Evolutionary conservation across 2,888 invertebrate genomes (phyloP).

Genomic region (Ferdinandea cuprea): DNA sequence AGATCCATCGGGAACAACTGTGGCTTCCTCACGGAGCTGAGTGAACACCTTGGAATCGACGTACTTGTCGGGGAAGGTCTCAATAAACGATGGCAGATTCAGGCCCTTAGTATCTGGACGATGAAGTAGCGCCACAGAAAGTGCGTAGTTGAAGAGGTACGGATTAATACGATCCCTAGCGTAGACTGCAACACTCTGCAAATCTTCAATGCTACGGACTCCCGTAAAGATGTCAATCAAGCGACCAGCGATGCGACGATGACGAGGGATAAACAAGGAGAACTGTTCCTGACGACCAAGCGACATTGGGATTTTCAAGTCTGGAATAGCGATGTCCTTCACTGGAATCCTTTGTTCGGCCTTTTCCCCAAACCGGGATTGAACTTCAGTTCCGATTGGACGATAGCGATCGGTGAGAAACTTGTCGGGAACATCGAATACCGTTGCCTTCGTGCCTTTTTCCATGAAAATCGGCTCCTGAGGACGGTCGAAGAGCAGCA

Average conservation of each 20-base stretch:
- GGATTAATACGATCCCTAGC: slow-evolving; percentile 89
- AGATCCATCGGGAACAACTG: slow-evolving; percentile 85
- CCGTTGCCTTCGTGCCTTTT: slow-evolving; percentile 82
- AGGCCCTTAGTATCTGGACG: slow-evolving; percentile 85
- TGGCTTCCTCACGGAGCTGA: slow-evolving; percentile 84
- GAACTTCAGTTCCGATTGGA: slow-evolving; percentile 82
- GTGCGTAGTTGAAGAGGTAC: slow-evolving; percentile 89
- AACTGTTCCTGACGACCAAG: slow-evolving; percentile 86
- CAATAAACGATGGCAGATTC: slow-evolving; percentile 85
- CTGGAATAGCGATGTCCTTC: slow-evolving; percentile 85
- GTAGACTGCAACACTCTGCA: slow-evolving; percentile 86
- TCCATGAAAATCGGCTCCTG: slow-evolving; percentile 87
- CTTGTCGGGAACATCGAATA: slow-evolving; percentile 85
- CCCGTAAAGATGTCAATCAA: slow-evolving; percentile 87
- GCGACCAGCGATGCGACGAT: slow-evolving; percentile 85
- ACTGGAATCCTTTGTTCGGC: slow-evolving; percentile 83
- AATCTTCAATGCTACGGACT: slow-evolving; percentile 88
- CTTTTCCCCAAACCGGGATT: slow-evolving; percentile 85
- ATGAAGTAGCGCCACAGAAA: slow-evolving; percentile 89
- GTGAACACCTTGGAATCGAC: slow-evolving; percentile 85
- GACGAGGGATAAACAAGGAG: slow-evolving; percentile 87
- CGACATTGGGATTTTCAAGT: slow-evolving; percentile 85
- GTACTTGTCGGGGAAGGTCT: slow-evolving; percentile 86
- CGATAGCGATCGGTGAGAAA: slow-evolving; percentile 84
- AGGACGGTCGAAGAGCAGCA: slow-evolving; percentile 88